Percentiles rank a stretch among this genome's conserved stretches.
Evolutionary conservation across 2,888 invertebrate species (phyloP).

Genomic region (Alentia gelatinosa): DNA sequence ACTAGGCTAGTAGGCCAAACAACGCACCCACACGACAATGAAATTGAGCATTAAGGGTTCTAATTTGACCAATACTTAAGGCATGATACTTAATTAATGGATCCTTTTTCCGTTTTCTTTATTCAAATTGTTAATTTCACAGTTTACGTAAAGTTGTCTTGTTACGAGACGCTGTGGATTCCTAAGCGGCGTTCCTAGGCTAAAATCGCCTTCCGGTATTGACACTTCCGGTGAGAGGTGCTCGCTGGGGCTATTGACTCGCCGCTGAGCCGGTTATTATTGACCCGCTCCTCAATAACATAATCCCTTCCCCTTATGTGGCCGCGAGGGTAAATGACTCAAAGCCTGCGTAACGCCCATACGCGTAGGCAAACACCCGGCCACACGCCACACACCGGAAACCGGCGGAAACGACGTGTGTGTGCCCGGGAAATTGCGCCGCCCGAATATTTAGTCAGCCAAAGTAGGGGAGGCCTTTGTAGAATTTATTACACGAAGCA

Average conservation of each 20-base stretch:
- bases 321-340: background rate
- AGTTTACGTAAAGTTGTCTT: background rate
- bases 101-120: too few relatives aligned
- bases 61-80: too few relatives aligned
- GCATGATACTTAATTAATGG: too few relatives aligned
- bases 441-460: background rate
- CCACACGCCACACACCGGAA: background rate
- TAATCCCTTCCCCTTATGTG: constrained; percentile 37
- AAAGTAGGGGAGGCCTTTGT: background rate
- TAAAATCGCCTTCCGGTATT: background rate
- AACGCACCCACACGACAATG: too few relatives aligned
- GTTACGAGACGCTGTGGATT: background rate
- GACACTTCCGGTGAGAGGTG: background rate
- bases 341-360: background rate
- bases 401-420: too few relatives aligned
- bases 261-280: background rate
- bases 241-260: background rate
- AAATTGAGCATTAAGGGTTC: too few relatives aligned
- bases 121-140: too few relatives aligned
- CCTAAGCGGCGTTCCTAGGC: background rate
- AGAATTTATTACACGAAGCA: too few relatives aligned
- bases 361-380: background rate
- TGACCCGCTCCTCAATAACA: background rate
- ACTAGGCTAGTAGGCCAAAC: too few relatives aligned
- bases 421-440: background rate